Conservation (phyloP, 2,797 vertebrate species). For the Chelmon rostratus region DNA sequence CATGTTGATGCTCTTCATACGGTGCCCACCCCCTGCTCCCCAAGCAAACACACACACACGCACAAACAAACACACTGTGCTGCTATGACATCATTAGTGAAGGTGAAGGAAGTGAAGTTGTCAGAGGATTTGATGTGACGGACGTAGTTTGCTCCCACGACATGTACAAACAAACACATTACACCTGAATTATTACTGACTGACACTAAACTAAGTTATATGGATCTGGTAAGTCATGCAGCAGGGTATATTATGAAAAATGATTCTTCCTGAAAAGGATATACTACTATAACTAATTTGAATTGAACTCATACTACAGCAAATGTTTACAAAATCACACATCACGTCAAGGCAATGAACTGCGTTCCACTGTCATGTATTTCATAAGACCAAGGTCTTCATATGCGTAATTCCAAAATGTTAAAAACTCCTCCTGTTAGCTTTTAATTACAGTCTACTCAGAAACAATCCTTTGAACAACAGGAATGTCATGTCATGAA, state of each 20-base stretch:
- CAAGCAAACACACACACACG: background rate
- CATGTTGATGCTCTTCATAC: constrained; percentile 54
- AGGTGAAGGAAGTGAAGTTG: constrained; percentile 39
- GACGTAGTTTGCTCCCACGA: constrained; percentile 48
- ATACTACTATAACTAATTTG: background rate
- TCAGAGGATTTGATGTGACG: constrained; percentile 52
- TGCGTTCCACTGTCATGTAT: background rate
- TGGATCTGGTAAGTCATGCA: background rate
- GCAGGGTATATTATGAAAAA: constrained; percentile 3
- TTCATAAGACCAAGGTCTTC: background rate
- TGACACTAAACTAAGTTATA: background rate
- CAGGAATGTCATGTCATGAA: background rate
- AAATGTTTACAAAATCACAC: background rate
- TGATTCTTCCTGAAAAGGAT: background rate
- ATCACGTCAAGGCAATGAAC: background rate
- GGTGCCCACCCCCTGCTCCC: background rate
- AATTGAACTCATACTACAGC: background rate
- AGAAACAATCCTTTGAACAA: background rate
- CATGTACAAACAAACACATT: constrained; percentile 51
- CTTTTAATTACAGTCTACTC: background rate
- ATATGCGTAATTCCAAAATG: background rate
- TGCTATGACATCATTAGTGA: constrained; percentile 52
- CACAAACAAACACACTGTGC: constrained; percentile 11
- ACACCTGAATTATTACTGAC: constrained; percentile 3
- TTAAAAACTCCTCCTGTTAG: background rate